These are phyloP conservation scores for Cinclus cinclus DNA, from an alignment of 2,113 vertebrate species.

Conservation along the genomic window DNA sequence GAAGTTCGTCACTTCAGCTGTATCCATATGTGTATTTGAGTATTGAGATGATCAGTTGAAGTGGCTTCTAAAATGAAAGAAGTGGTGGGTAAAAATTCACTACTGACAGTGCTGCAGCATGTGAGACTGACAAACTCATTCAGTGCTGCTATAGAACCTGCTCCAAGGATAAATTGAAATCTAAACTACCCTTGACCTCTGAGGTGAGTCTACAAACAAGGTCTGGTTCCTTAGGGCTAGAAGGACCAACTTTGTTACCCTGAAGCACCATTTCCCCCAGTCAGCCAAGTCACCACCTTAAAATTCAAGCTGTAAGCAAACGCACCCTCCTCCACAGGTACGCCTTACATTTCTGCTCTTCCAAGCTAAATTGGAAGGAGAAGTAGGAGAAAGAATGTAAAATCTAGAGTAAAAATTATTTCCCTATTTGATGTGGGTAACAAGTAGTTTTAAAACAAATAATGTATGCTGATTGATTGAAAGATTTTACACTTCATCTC, in stretches of 20 bases:
- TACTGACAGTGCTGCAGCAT: not conserved
- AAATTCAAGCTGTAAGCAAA: not conserved
- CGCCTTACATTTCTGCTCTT: not conserved
- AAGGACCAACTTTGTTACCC: not conserved
- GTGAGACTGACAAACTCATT: fast-evolving
- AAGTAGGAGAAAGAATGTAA: not conserved
- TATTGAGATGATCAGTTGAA: not conserved
- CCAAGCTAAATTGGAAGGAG: not conserved
- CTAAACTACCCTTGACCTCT: not conserved
- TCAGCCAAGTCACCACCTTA: not conserved
- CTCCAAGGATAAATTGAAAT: not conserved
- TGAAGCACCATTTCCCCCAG: not conserved
- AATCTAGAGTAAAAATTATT: not conserved
- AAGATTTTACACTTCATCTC: not conserved
- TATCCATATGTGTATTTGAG: not conserved
- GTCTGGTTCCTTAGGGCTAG: not conserved
- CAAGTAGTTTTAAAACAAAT: conserved; percentile 25
- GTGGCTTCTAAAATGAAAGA: not conserved
- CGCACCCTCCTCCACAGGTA: not conserved
- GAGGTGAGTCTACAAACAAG: not conserved
- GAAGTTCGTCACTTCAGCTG: not conserved
- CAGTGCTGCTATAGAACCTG: not conserved
- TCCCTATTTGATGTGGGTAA: not conserved
- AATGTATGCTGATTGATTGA: not conserved
- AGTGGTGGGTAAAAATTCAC: not conserved